Base-by-base conservation (phyloP, 2,888 invertebrate genomes). In the Periphyllus acericola region DNA sequence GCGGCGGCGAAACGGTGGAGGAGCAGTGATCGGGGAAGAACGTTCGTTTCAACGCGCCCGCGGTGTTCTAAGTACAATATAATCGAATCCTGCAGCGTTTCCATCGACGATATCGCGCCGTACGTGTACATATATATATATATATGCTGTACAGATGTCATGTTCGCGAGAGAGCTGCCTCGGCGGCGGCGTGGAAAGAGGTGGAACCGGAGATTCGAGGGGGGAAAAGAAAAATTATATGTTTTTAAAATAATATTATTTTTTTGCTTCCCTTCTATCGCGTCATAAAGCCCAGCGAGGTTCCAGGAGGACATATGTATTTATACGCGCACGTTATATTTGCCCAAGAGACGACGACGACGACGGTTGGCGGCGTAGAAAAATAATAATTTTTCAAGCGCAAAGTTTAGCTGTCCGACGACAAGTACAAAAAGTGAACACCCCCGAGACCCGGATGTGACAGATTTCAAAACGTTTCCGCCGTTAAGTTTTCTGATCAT, bases 361-460 rank as follows among this genome's bases (percentile, higher is more conserved):
- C n/a, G 19, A 34, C 25, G 21, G 82, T 52, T 21, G 76, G 74
- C 40, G 19, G 17, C 34, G 68, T 68, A 25, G 84, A 46, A 74
- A 74, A 87, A 74, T 74, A 81, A 87, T 81, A 87, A 87, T 87
- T 81, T 87, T 87, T 87, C 87, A 80, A 25, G 72, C 72, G 72
- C 68, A 66, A 87, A 87, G 80, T 87, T 87, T 74, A 75, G 87
- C 72, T 32, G 87, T 81, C 87, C 87, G 87, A 80, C 80, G 87
- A 87, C 87, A 87, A 87, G 81, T 78, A 55, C 85, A 75, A 74
- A 75, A 87, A 74, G 87, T 32, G 80, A 87, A 80, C 87, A 87
- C 87, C 87, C 87, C 81, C 80, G 87, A 87, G 87, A 87, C 86
- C 74, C 36, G n/a, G 19, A 60, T 81, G 80, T 87, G 87, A 87